phyloP scores from a whole-genome alignment of 2,797 vertebrate genomes.

The Coranthus polyacanthus region DNA sequence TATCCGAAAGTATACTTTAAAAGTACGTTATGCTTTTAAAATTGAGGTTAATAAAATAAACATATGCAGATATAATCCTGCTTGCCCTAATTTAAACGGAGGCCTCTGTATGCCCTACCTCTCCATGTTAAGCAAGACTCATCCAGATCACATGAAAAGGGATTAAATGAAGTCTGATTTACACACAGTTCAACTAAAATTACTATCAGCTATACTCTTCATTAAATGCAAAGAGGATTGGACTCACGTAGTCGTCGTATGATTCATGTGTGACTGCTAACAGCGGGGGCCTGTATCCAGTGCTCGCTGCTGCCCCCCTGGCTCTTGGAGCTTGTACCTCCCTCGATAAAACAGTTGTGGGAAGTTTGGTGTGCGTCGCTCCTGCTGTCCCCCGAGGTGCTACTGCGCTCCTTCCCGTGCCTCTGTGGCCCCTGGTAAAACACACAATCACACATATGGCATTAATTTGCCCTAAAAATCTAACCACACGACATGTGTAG shows the following conservation, averaged over 20 bases:
- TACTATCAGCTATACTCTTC: conserved; percentile 47
- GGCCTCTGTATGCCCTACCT: conserved; percentile 19
- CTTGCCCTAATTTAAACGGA: conserved; percentile 30
- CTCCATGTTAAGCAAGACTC: conserved; percentile 28
- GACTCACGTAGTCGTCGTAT: conserved; percentile 98
- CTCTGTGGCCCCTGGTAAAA: conserved; percentile 89
- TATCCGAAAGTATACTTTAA: not conserved
- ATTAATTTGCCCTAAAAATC: conserved; percentile 21
- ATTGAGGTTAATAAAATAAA: conserved; percentile 9
- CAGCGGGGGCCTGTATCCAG: conserved; percentile 90
- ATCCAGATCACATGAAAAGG: conserved; percentile 45
- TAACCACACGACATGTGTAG: conserved; percentile 15
- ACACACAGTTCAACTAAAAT: conserved; percentile 53
- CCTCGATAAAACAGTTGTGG: conserved; percentile 86
- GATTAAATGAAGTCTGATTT: conserved; percentile 62
- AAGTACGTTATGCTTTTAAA: conserved; percentile 4
- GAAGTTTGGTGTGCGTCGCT: conserved; percentile 86
- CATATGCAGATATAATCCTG: conserved; percentile 19
- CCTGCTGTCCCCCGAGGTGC: conserved; percentile 88
- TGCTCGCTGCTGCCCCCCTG: conserved; percentile 84
- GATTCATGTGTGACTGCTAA: conserved; percentile 89
- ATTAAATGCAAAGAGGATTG: conserved; percentile 52
- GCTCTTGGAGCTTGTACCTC: conserved; percentile 87
- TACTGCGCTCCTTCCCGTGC: conserved; percentile 89
- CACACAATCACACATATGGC: conserved; percentile 42